phyloP scores from a whole-genome alignment of 2,888 invertebrate species.

The Eubasilissa splendida region DNA sequence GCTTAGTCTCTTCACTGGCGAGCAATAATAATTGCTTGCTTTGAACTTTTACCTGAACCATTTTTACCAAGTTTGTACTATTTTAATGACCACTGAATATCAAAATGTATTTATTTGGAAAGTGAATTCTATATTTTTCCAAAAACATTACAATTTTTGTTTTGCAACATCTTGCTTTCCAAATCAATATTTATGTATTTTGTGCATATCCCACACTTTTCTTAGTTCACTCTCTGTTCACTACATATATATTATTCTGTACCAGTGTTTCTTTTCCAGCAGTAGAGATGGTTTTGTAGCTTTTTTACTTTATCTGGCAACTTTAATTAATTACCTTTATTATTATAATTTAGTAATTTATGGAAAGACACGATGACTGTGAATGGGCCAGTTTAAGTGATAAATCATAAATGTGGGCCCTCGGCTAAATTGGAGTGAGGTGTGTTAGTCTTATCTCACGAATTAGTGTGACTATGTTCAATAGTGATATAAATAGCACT shows the following conservation, averaged over 20 bases:
- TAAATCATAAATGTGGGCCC: constrained; percentile 51
- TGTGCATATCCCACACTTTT: constrained; percentile 53
- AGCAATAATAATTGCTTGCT: constrained; percentile 37
- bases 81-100: constrained; percentile 54
- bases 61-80: constrained; percentile 52
- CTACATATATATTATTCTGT: constrained; percentile 30
- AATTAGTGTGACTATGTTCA: constrained; percentile 53
- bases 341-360: constrained; percentile 53
- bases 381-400: constrained; percentile 59
- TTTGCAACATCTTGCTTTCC: constrained; percentile 53
- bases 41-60: constrained; percentile 53
- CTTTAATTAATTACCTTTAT: constrained; percentile 36
- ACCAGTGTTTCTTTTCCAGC: constrained; percentile 53
- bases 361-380: constrained; percentile 55
- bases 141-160: constrained; percentile 46
- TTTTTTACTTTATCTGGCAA: constrained; percentile 57
- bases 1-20: constrained; percentile 9
- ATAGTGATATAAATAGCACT: constrained; percentile 52
- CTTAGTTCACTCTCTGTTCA: constrained; percentile 50
- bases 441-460: constrained; percentile 50
- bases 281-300: constrained; percentile 55
- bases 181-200: constrained; percentile 50
- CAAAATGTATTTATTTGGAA: constrained; percentile 49
- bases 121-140: constrained; percentile 54
- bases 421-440: constrained; percentile 51